Evolutionary conservation across 1,140 invertebrate species (phyloP).

Genomic region (Calephelis nemesis): DNA sequence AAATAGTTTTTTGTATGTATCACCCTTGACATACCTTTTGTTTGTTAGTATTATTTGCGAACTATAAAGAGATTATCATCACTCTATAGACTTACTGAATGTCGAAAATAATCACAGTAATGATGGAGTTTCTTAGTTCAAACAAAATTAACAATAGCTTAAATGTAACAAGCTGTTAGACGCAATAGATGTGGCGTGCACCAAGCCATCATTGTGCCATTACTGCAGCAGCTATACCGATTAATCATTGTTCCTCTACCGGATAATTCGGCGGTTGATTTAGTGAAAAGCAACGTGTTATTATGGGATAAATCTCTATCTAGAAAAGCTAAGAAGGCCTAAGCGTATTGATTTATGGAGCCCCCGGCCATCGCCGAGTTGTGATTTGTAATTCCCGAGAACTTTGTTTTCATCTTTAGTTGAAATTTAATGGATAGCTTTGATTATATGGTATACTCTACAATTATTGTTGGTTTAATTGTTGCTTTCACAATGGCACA

Average conservation of each 20-base stretch:
- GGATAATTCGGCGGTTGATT: conserved; percentile 78
- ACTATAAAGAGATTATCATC: too few relatives aligned
- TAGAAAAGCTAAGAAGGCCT: conserved; percentile 78
- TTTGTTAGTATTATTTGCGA: too few relatives aligned
- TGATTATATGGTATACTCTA: conserved; percentile 59
- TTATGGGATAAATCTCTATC: conserved; percentile 78
- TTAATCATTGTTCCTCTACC: conserved; percentile 75
- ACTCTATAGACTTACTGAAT: too few relatives aligned
- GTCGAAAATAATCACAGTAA: too few relatives aligned
- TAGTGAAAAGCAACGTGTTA: conserved; percentile 77
- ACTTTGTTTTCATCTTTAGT: conserved; percentile 70
- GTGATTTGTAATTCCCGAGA: conserved; percentile 69
- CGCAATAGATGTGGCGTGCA: conserved; percentile 34
- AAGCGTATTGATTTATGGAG: conserved; percentile 71
- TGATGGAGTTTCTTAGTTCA: too few relatives aligned
- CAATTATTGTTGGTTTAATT: conserved; percentile 70
- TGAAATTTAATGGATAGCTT: conserved; percentile 75
- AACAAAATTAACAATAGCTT: conserved; percentile 19
- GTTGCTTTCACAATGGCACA: conserved; percentile 60
- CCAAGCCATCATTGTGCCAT: conserved; percentile 50
- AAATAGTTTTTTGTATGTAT: too few relatives aligned
- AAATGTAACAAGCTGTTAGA: conserved; percentile 23
- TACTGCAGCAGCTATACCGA: conserved; percentile 62
- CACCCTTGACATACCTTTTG: too few relatives aligned
- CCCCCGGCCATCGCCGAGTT: conserved; percentile 60